Conservation (phyloP, 2,888 invertebrate genomes). For the Myathropa florea region DNA sequence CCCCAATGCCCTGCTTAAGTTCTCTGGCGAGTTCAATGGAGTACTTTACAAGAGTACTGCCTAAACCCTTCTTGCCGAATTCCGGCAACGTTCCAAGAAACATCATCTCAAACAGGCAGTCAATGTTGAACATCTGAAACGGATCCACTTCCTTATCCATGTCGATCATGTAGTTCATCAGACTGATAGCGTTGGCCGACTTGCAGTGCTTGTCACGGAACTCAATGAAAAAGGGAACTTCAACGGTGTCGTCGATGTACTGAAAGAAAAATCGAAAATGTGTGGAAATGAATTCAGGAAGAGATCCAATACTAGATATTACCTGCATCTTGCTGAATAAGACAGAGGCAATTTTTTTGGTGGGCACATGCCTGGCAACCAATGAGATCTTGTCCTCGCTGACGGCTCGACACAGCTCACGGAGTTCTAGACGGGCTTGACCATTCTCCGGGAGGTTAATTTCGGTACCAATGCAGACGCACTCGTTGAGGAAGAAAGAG, state of each 20-base stretch:
- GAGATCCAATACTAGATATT: slow-evolving; percentile 51
- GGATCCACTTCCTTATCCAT: slow-evolving; percentile 84
- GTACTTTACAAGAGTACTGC: slow-evolving; percentile 81
- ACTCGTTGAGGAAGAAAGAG: slow-evolving; percentile 84
- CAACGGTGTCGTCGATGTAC: slow-evolving; percentile 74
- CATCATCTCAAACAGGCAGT: slow-evolving; percentile 86
- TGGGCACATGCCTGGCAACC: slow-evolving; percentile 83
- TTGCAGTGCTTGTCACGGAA: slow-evolving; percentile 81
- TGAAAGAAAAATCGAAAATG: slow-evolving; percentile 49
- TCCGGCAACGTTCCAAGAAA: slow-evolving; percentile 84
- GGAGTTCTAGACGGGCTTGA: slow-evolving; percentile 83
- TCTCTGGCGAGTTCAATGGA: slow-evolving; percentile 83
- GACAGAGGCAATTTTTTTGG: slow-evolving; percentile 83
- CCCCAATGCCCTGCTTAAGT: slow-evolving; percentile 81
- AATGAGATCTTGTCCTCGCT: slow-evolving; percentile 85
- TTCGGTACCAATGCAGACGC: slow-evolving; percentile 83
- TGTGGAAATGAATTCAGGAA: neutral
- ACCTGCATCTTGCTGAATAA: slow-evolving; percentile 88
- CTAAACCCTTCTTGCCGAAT: slow-evolving; percentile 82
- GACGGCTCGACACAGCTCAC: slow-evolving; percentile 83
- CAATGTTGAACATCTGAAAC: slow-evolving; percentile 83
- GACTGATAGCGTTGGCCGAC: slow-evolving; percentile 82
- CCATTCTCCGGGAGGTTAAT: slow-evolving; percentile 82
- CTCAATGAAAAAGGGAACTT: slow-evolving; percentile 76
- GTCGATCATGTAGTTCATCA: slow-evolving; percentile 85